phyloP scores from a whole-genome alignment of 1,140 invertebrate species.

The Pogonognathellus flavescens region DNA sequence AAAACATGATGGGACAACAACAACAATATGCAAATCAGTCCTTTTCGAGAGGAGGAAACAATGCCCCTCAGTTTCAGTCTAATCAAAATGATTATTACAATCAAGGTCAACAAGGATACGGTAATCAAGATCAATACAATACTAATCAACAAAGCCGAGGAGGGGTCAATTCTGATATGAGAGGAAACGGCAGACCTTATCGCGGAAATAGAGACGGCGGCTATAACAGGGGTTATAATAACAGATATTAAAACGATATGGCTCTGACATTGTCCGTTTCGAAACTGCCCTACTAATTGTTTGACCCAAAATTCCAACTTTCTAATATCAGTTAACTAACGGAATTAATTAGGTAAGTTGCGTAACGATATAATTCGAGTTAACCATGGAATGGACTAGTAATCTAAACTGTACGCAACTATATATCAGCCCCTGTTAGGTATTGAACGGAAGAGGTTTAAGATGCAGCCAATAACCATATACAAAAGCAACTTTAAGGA shows the following conservation, averaged over 20 bases:
- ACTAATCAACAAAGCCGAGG: neutral
- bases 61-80: neutral
- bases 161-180: neutral
- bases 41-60: neutral
- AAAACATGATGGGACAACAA: neutral
- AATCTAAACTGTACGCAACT: neutral
- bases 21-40: conserved; percentile 2
- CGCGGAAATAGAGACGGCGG: conserved; percentile 46
- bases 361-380: too few relatives aligned
- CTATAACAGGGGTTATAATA: conserved; percentile 37
- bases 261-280: too few relatives aligned
- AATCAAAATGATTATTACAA: conserved; percentile 18
- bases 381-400: too few relatives aligned
- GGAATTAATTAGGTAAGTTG: too few relatives aligned
- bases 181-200: neutral
- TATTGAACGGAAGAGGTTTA: too few relatives aligned
- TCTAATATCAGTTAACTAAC: too few relatives aligned
- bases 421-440: neutral
- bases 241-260: neutral
- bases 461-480: too few relatives aligned
- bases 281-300: too few relatives aligned
- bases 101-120: neutral
- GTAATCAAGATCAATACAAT: neutral
- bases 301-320: too few relatives aligned
- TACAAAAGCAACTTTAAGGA: too few relatives aligned